Conservation (phyloP, 2,888 invertebrate genomes). For the Phytoseiulus persimilis region DNA sequence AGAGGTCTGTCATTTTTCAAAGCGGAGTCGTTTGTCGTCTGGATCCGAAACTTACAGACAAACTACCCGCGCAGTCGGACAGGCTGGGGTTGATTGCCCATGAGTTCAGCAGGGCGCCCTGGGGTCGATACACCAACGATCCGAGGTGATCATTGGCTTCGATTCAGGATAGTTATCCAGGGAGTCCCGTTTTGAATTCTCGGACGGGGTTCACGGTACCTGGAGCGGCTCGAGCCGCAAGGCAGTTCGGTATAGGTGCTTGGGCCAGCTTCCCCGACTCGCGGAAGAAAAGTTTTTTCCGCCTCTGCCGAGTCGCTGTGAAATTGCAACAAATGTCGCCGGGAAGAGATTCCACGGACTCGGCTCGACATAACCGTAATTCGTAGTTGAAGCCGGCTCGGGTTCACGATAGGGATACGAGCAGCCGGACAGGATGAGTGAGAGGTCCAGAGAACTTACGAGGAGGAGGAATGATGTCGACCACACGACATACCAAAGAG, state of each 20-base stretch:
- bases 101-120: neutral
- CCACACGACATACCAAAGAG: neutral
- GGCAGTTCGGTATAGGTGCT: too few relatives aligned
- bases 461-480: neutral
- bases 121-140: too few relatives aligned
- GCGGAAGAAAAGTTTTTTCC: neutral
- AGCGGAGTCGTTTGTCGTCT: neutral
- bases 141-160: too few relatives aligned
- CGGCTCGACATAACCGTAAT: neutral
- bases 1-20: neutral
- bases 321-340: neutral
- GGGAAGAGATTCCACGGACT: neutral
- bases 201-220: too few relatives aligned
- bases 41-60: neutral
- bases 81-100: neutral
- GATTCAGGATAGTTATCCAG: too few relatives aligned
- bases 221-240: too few relatives aligned
- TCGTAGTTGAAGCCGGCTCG: neutral
- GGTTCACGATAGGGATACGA: neutral
- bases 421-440: neutral
- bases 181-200: too few relatives aligned
- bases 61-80: neutral
- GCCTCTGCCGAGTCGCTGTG: neutral
- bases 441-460: neutral
- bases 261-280: too few relatives aligned